Evolutionary conservation across 2,888 invertebrate genomes (phyloP).

Genomic region (Drosophila pseudotalamancana): DNA sequence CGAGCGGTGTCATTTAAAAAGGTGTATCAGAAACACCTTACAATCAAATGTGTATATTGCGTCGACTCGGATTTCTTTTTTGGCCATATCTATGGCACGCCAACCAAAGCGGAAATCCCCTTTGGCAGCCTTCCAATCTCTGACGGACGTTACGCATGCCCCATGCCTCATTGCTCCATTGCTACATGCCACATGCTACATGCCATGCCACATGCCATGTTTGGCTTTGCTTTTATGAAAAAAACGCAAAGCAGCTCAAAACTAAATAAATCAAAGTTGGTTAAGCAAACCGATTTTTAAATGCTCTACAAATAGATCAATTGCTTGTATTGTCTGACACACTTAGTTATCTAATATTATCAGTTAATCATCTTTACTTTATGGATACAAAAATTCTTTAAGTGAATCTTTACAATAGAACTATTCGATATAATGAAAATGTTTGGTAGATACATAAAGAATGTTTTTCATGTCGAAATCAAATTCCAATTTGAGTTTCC

Average conservation of each 20-base stretch:
- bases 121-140: conserved; percentile 54
- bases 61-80: conserved; percentile 17
- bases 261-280: conserved; percentile 4
- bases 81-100: conserved; percentile 62
- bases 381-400: no score
- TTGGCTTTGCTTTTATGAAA: conserved; percentile 50
- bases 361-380: no score
- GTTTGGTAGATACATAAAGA: no score
- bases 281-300: no score
- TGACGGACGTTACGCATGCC: conserved; percentile 7
- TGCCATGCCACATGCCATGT: conserved; percentile 52
- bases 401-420: no score
- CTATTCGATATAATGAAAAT: no score
- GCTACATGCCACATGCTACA: no score
- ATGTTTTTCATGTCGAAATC: no score
- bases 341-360: no score
- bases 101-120: conserved; percentile 50
- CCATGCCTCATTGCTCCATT: neutral
- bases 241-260: conserved; percentile 44
- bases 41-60: conserved; percentile 25
- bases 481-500: no score
- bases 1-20: conserved; percentile 40
- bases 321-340: no score
- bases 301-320: no score
- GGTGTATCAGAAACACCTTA: conserved; percentile 47